Base-by-base conservation (phyloP, 2,113 vertebrate species). In the Spilogale gracilis region DNA sequence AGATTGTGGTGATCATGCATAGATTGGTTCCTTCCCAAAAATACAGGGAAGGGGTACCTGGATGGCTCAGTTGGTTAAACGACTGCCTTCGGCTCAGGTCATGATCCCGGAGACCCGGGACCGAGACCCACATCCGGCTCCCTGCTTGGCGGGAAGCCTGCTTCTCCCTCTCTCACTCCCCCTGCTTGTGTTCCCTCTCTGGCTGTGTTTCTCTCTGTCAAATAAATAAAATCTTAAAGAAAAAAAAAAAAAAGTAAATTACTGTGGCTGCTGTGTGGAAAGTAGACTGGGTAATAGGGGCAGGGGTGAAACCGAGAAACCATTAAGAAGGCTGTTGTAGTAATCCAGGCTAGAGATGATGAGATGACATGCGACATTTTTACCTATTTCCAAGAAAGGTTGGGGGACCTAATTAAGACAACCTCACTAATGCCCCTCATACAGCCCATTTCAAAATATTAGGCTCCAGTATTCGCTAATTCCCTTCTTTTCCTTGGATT, bases 401-500 rank as follows among this genome's bases (percentile, higher is more conserved):
- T 79, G 50, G 16, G 87, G 84, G 58, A 54, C 50, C 38, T 94
- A 92, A 56, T 76, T 87, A 67, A 45, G 83, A 95, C 95, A 54
- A 87, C 11, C 45, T 48, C 30, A 23, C 61, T 60, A 56, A 89
- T 45, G 71, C 27, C 43, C n/a, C 17, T 69, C 16, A 76, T 60
- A 81, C 54, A 96, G 52, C 12, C 56, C 43, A 74, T 88, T 85
- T 79, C 56, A 74, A 17, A 61, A 13, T 71, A 43, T 92, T 69
- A 76, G 78, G 16, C 63, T 91, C 30, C 54, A 58, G 32, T 85
- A 43, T 84, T 80, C 27, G 9, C 79, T 97, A 89, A 82, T 91
- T 79, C 48, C 30, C 65, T 79, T 85, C 63, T 9, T 94, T 96
- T 91, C 78, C 87, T 93, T 82, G 65, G 79, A 52, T 23, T 95